Base-by-base conservation (phyloP, 2,888 invertebrate genomes). In the Callimorpha dominula region DNA sequence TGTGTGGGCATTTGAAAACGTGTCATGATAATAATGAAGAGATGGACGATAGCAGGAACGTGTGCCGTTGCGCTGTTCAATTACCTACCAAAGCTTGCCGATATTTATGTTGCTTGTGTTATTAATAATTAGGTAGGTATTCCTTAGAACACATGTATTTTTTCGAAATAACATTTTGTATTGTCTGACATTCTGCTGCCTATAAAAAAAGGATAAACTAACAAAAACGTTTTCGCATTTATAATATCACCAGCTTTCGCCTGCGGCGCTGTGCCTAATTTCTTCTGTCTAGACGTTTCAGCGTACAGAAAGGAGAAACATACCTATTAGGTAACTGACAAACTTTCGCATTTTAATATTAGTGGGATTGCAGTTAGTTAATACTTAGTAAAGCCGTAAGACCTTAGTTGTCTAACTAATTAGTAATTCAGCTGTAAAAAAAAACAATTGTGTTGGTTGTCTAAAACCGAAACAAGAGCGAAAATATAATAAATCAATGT, bases 1-100 rank as follows among this genome's bases (percentile, higher is more conserved):
- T 81, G 71, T 40, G 75, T 73, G 74, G 73, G 73, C 80, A 80
- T 76, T 76, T 80, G 75, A 82, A 76, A 79, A 86, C 83, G 80
- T 84, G 79, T 68, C 81, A 86, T 86, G 85, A 87, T 82, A 87
- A 90, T 89, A 90, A 90, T 90, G 85, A 85, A 68, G 69, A 88
- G 89, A 90, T 89, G 81, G 75, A 52, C 74, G 90, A 90, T 90
- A 89, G 79, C 71, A 68, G 79, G 78, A 76, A 81, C 82, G 82
- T 83, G 83, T 83, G 79, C 79, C 77, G 74, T 73, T 73, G 72
- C 81, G 67, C 60, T 70, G 68, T 73, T 76, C 75, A 70, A 76
- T 73, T 79, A 77, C 76, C 68, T 79, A 77, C 76, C 68, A 72
- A 72, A 40, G 20, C 65, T 43, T 60, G 57, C 63, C 40, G 60